Evolutionary conservation across 1,140 invertebrate genomes (phyloP).

Genomic region (Harlomillsia oculata): DNA sequence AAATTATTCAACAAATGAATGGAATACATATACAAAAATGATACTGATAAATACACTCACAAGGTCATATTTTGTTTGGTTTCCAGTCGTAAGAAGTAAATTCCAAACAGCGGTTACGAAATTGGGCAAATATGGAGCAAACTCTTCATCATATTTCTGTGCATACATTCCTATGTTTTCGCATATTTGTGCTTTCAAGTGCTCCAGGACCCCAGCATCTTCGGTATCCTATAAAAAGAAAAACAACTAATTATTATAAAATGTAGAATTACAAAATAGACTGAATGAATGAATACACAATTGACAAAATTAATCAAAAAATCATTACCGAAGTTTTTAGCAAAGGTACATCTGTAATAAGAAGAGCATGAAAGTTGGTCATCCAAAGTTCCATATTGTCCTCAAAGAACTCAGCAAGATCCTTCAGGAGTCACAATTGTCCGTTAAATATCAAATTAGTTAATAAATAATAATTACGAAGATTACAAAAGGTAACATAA

Average conservation of each 20-base stretch:
- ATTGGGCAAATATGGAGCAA: conserved; percentile 68
- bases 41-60: conserved; percentile 47
- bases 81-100: conserved; percentile 69
- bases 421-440: conserved; percentile 45
- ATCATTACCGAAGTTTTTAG: conserved; percentile 53
- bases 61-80: conserved; percentile 81
- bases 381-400: conserved; percentile 95
- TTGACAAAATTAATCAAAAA: no score
- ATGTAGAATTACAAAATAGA: neutral
- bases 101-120: conserved; percentile 93
- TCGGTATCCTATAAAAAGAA: conserved; percentile 78
- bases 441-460: conserved; percentile 5
- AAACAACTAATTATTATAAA: no score
- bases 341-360: conserved; percentile 60
- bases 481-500: neutral
- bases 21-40: neutral
- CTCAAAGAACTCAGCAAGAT: conserved; percentile 96
- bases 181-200: conserved; percentile 88
- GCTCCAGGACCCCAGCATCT: conserved; percentile 79
- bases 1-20: conserved; percentile 5
- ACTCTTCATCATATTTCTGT: conserved; percentile 96
- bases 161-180: conserved; percentile 91
- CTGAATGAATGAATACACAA: no score
- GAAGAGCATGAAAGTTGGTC: conserved; percentile 71
- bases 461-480: neutral